These are phyloP conservation scores for Andrena chrysosceles DNA, from an alignment of 2,888 invertebrate genomes.

Conservation along the genomic window DNA sequence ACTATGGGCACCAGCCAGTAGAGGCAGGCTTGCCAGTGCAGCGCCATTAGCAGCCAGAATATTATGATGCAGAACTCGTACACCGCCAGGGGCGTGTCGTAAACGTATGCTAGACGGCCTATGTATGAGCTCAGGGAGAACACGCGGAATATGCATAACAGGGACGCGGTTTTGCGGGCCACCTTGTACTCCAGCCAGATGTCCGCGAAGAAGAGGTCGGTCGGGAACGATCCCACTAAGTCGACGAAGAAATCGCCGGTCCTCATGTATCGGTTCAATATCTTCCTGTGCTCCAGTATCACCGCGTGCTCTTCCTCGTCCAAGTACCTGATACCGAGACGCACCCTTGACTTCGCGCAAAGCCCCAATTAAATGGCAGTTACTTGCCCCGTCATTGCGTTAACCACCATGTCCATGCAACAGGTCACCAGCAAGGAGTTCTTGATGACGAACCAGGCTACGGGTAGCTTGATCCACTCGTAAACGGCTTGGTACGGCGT, in stretches of 20 bases:
- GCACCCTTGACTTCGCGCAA: not conserved
- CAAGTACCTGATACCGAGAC: constrained; percentile 73
- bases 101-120: constrained; percentile 66
- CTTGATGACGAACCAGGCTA: constrained; percentile 74
- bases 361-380: not conserved
- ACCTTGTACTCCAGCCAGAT: constrained; percentile 69
- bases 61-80: constrained; percentile 74
- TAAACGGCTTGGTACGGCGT: constrained; percentile 81
- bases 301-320: constrained; percentile 74
- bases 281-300: constrained; percentile 71
- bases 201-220: constrained; percentile 77
- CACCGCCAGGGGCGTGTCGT: constrained; percentile 64
- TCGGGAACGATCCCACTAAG: constrained; percentile 79
- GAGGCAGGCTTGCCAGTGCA: constrained; percentile 82
- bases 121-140: constrained; percentile 74
- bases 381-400: constrained; percentile 81
- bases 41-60: constrained; percentile 71
- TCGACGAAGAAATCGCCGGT: constrained; percentile 76
- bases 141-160: constrained; percentile 75
- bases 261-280: constrained; percentile 73
- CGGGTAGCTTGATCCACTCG: constrained; percentile 60
- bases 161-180: constrained; percentile 72
- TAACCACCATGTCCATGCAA: constrained; percentile 80
- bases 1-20: constrained; percentile 79
- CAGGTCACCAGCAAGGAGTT: constrained; percentile 76